Evolutionary conservation across 2,113 vertebrate species (phyloP).

Genomic region (Danio rerio): GRCz12tu NC_133180.1:74143001-74143500

Average conservation of each 20-base stretch:
- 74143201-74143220: background rate
- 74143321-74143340: background rate
- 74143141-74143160: too few relatives aligned
- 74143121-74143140: too few relatives aligned
- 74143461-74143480: constrained; percentile 35
- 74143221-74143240: constrained; percentile 44
- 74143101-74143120: too few relatives aligned
- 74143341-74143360: background rate
- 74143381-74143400: constrained; percentile 1
- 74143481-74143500: constrained; percentile 39
- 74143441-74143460: constrained; percentile 17
- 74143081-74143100: too few relatives aligned
- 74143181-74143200: too few relatives aligned
- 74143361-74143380: constrained; percentile 4
- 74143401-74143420: constrained; percentile 31
- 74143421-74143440: constrained; percentile 36
- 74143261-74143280: background rate
- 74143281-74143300: background rate
- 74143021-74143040: too few relatives aligned
- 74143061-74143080: too few relatives aligned
- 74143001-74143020: too few relatives aligned
- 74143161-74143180: too few relatives aligned
- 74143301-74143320: background rate
- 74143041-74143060: too few relatives aligned
- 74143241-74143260: background rate